Evolutionary conservation across 2,113 vertebrate genomes (phyloP).

Genomic region (Gnathonemus echidnorhynchus): DNA sequence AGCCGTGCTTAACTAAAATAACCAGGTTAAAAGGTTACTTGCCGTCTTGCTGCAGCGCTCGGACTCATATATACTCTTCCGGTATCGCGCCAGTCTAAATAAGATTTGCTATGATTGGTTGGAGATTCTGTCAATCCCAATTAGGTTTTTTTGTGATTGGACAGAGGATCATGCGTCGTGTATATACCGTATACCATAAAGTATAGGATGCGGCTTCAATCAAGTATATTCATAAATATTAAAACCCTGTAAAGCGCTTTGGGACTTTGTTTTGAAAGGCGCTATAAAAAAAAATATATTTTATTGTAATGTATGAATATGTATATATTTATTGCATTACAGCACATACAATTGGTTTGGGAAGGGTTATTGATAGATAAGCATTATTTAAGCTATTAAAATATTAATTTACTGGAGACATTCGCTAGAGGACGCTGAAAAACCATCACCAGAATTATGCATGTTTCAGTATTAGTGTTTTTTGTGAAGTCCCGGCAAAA

Average conservation of each 20-base stretch:
- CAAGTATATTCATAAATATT: not conserved
- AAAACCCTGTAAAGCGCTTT: no score
- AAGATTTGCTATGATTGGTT: not conserved
- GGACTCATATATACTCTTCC: not conserved
- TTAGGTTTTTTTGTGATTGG: not conserved
- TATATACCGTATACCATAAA: not conserved
- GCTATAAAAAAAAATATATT: no score
- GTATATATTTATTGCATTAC: not conserved
- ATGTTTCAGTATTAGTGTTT: not conserved
- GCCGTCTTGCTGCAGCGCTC: not conserved
- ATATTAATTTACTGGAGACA: not conserved
- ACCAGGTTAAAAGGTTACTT: not conserved
- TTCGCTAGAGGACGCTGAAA: not conserved
- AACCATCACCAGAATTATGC: not conserved
- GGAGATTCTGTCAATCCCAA: not conserved
- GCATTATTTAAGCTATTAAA: not conserved
- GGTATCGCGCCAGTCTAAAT: not conserved
- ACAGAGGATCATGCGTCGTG: not conserved
- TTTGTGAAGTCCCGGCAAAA: not conserved
- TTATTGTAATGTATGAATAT: not conserved
- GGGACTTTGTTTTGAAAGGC: no score
- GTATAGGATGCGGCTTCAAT: not conserved
- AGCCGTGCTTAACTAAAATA: not conserved
- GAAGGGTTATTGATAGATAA: not conserved
- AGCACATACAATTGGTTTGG: not conserved